Evolutionary conservation across 1,140 invertebrate species (phyloP).

Genomic region (Lordiphosa collinella): DNA sequence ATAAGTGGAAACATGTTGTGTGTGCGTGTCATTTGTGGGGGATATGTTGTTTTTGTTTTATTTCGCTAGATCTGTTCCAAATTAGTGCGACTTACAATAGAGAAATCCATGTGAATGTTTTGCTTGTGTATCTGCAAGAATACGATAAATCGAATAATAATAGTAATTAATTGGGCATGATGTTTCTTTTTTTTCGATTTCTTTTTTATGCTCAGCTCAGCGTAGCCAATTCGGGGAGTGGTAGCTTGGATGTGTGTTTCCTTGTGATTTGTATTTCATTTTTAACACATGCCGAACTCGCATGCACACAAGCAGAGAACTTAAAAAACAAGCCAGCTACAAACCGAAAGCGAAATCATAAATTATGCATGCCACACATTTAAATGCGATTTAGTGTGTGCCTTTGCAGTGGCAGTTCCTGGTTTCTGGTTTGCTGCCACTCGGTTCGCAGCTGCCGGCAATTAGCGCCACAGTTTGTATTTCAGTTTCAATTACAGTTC

Average conservation of each 20-base stretch:
- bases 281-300: background rate
- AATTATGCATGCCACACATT: constrained; percentile 67
- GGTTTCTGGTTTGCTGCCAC: constrained; percentile 6
- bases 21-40: constrained; percentile 16
- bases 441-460: constrained; percentile 46
- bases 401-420: constrained; percentile 11
- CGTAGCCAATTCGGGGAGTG: constrained; percentile 25
- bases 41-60: constrained; percentile 23
- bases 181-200: constrained; percentile 28
- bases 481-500: constrained; percentile 77
- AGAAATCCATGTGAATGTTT: constrained; percentile 79
- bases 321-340: constrained; percentile 13
- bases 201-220: constrained; percentile 7
- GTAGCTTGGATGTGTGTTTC: constrained; percentile 25
- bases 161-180: constrained; percentile 65
- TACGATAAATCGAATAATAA: constrained; percentile 74
- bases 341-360: constrained; percentile 57
- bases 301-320: constrained; percentile 22
- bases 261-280: constrained; percentile 2
- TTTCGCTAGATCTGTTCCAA: constrained; percentile 33
- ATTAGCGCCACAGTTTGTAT: constrained; percentile 62
- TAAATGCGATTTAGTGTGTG: constrained; percentile 53
- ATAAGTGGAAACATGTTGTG: constrained; percentile 16
- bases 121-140: constrained; percentile 78
- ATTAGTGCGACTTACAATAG: constrained; percentile 76